A percentile compares a stretch with the other conserved stretches of the same genome.
These are phyloP conservation scores for Microcebus ravelobensis DNA, from an alignment of 2,113 vertebrate genomes.

Conservation along the genomic window DNA sequence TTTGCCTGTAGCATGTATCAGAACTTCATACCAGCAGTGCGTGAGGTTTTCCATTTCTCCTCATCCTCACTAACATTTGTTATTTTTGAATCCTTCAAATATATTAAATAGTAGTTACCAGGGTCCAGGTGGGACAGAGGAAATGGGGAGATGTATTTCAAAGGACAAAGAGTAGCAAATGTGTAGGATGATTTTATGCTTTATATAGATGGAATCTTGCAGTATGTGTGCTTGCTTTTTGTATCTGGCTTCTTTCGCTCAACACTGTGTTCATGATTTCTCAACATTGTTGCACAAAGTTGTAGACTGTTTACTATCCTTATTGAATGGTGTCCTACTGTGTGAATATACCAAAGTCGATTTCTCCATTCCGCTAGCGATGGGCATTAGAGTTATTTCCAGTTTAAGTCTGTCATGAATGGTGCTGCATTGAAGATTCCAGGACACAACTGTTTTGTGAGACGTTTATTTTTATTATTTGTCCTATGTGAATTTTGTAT, in stretches of 20 bases:
- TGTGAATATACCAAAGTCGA: not conserved
- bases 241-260: not conserved
- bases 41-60: not conserved
- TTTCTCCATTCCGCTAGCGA: not conserved
- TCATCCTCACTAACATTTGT: not conserved
- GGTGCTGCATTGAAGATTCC: not conserved
- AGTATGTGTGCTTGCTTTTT: not conserved
- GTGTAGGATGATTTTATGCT: not conserved
- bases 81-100: not conserved
- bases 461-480: not conserved
- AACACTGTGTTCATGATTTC: not conserved
- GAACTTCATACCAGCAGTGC: not conserved
- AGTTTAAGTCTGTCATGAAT: not conserved
- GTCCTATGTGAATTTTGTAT: not conserved
- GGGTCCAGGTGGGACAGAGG: not conserved
- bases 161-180: not conserved
- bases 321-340: not conserved
- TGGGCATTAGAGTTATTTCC: not conserved
- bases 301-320: too few relatives aligned
- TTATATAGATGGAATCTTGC: not conserved
- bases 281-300: not conserved
- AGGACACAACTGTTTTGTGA: not conserved
- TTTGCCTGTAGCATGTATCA: not conserved
- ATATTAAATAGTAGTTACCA: not conserved
- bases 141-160: not conserved